Evolutionary conservation across 2,888 invertebrate genomes (phyloP).

Genomic region (Cremastobaeus sp.): DNA sequence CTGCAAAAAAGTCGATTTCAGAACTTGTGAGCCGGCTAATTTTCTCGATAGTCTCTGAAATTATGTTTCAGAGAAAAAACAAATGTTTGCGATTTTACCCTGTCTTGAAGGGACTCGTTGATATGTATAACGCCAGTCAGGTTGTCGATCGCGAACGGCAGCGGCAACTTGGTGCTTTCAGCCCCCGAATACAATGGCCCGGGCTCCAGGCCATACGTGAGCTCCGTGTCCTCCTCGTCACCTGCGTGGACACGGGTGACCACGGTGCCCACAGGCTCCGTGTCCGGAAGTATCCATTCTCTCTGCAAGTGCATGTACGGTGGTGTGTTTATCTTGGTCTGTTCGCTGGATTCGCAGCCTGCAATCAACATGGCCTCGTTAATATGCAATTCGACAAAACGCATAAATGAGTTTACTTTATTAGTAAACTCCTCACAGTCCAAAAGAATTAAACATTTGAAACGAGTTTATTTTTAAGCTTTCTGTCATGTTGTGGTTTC

Average conservation of each 20-base stretch:
- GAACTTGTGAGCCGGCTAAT: background rate
- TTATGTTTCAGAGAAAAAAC: conserved; percentile 7
- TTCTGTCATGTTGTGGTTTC: too few relatives aligned
- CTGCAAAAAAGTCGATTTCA: conserved; percentile 77
- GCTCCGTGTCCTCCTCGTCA: conserved; percentile 82
- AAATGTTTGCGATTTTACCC: conserved; percentile 79
- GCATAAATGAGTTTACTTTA: too few relatives aligned
- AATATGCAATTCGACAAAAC: background rate
- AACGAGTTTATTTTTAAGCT: too few relatives aligned
- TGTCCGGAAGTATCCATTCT: conserved; percentile 87
- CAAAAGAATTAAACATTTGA: too few relatives aligned
- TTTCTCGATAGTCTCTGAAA: background rate
- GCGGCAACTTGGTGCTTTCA: conserved; percentile 75
- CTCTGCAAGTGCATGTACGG: conserved; percentile 85
- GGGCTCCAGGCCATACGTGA: conserved; percentile 86
- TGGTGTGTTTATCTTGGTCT: conserved; percentile 79
- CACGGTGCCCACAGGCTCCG: conserved; percentile 85
- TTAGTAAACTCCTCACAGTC: too few relatives aligned
- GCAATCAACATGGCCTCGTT: conserved; percentile 15
- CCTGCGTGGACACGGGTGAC: conserved; percentile 86
- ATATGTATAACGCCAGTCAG: conserved; percentile 87
- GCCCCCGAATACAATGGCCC: conserved; percentile 74
- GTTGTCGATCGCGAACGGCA: conserved; percentile 88
- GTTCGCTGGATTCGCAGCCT: conserved; percentile 80
- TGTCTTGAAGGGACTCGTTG: conserved; percentile 87